A percentile compares a stretch with the other conserved stretches of the same genome.
phyloP scores from a whole-genome alignment of 2,888 invertebrate species.

The Rhorus exstirpatorius region DNA sequence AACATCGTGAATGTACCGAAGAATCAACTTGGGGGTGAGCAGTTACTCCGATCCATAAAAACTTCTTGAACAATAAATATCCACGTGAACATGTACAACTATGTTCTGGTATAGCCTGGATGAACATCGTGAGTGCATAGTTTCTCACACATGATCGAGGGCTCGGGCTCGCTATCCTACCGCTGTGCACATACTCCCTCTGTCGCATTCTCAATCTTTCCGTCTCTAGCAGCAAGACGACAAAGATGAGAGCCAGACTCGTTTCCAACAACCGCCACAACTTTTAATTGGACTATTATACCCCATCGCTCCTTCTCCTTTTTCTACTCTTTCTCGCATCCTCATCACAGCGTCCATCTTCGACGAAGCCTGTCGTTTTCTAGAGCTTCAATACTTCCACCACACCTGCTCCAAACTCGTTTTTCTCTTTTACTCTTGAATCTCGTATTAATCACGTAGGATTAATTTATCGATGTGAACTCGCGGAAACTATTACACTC shows the following conservation, averaged over 20 bases:
- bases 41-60: too few relatives aligned
- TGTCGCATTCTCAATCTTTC: conserved; percentile 24
- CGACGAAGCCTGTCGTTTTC: conserved; percentile 42
- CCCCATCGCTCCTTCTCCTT: conserved; percentile 26
- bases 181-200: neutral
- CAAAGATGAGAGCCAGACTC: conserved; percentile 56
- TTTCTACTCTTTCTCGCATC: conserved; percentile 29
- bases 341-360: conserved; percentile 50
- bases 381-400: conserved; percentile 24
- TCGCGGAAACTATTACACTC: conserved; percentile 52
- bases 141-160: conserved; percentile 15
- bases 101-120: neutral
- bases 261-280: conserved; percentile 65
- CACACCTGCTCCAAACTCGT: conserved; percentile 1
- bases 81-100: too few relatives aligned
- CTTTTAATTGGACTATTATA: conserved; percentile 69
- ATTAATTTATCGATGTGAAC: conserved; percentile 68
- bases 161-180: conserved; percentile 4
- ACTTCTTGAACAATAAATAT: too few relatives aligned
- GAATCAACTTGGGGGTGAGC: neutral
- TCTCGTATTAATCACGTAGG: conserved; percentile 63
- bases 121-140: neutral
- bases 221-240: conserved; percentile 41
- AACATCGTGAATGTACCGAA: neutral
- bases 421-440: neutral